Evolutionary conservation across 2,113 vertebrate species (phyloP).

Genomic region (Amazona vittata): DNA sequence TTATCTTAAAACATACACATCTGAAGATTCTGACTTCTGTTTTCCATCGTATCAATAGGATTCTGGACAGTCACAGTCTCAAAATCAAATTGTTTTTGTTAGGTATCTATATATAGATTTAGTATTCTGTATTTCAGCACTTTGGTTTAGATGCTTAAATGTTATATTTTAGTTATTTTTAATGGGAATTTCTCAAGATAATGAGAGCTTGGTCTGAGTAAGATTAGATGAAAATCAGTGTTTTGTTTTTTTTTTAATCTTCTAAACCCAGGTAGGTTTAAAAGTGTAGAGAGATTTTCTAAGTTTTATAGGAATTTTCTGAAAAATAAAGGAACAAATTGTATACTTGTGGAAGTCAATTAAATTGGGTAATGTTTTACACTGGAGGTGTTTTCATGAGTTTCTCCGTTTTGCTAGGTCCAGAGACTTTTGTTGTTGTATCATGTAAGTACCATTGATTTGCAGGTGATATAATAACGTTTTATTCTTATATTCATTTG

Average conservation of each 20-base stretch:
- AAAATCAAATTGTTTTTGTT: background rate
- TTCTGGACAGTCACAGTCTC: background rate
- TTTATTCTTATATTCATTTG: conserved; percentile 16
- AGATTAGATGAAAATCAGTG: background rate
- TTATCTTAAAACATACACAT: background rate
- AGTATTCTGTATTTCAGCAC: background rate
- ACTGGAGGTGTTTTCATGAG: background rate
- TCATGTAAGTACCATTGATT: background rate
- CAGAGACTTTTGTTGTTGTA: background rate
- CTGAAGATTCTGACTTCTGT: background rate
- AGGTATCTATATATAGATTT: background rate
- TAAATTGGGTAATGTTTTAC: background rate
- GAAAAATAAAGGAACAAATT: background rate
- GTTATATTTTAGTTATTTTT: background rate
- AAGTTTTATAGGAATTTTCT: background rate
- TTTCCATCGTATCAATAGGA: background rate
- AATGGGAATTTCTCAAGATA: background rate
- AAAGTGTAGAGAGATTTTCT: background rate
- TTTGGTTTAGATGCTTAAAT: background rate
- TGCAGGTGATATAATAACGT: background rate
- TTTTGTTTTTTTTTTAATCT: background rate
- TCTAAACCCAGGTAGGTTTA: background rate
- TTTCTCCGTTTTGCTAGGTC: background rate
- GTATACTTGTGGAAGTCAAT: background rate
- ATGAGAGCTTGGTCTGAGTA: background rate